Conservation (phyloP, 2,888 invertebrate genomes). For the Drosophila phalerata region DNA sequence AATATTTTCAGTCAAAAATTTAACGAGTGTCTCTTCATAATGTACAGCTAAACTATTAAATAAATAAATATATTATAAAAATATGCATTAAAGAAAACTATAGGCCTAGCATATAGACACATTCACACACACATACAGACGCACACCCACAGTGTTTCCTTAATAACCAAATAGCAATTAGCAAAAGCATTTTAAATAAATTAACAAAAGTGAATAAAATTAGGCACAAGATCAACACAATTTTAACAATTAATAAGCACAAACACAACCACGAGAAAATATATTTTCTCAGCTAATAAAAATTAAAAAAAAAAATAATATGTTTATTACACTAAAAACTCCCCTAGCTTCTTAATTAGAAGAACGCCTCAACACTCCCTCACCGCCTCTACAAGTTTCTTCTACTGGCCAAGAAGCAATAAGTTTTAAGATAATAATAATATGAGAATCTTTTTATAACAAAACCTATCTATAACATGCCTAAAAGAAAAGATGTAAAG, state of each 20-base stretch:
- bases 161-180: conserved; percentile 69
- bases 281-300: conserved; percentile 9
- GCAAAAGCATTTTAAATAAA: conserved; percentile 44
- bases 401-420: conserved; percentile 55
- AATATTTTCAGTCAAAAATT: conserved; percentile 57
- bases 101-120: conserved; percentile 56
- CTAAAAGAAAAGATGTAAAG: conserved; percentile 22
- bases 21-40: conserved; percentile 51
- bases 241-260: conserved; percentile 35
- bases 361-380: conserved; percentile 5
- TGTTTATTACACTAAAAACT: conserved; percentile 11
- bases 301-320: conserved; percentile 1
- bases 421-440: conserved; percentile 51
- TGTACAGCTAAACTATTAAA: conserved; percentile 70
- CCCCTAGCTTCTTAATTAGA: conserved; percentile 1
- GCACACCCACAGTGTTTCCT: conserved; percentile 68
- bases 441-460: conserved; percentile 41
- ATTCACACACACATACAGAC: conserved; percentile 24
- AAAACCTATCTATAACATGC: conserved; percentile 33
- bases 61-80: conserved; percentile 47
- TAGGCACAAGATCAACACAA: conserved; percentile 24
- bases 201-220: conserved; percentile 6
- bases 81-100: conserved; percentile 34
- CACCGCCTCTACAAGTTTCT: conserved; percentile 21
- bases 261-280: background rate